Base-by-base conservation (phyloP, 2,113 vertebrate species). In the Cochlearius cochlearius region DNA sequence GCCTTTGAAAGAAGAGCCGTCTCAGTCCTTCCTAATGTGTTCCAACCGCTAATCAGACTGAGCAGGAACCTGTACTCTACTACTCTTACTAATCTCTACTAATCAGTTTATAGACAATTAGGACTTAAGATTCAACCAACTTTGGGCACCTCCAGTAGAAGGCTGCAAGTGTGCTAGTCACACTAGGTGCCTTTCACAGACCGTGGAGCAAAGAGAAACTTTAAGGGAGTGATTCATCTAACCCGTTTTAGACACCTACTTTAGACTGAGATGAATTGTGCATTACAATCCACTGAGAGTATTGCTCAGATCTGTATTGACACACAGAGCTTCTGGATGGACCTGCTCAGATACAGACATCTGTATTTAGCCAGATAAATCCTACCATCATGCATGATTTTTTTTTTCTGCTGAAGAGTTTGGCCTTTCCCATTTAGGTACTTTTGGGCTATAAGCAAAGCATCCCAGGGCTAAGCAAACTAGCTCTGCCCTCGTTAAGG, bases 141-240 rank as follows among this genome's bases (percentile, higher is more conserved):
- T 95, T 45, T 56, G 62, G 38, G 52, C 39, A 92, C 66, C 49
- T 93, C 81, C 60, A 89, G 30, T 17, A 85, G 56, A 64, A 32
- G 15, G 60, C 66, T 87, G 67, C 73, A 89, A 32, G 43, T 59
- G 43, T 56, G 19, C 43, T 43, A 49, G 80, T 91, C 93, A 87
- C 68, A 60, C 47, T 71, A 63, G 67, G 23, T 96, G 92, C 89
- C 89, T 95, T 94, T 94, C 92, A 90, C 58, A 85, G 86, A 47
- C 64, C 26, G 30, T 49, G 80, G 77, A 96, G 69, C 84, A 95
- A 92, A 93, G 15, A 93, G 87, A 92, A 95, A 64, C 9, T 85
- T 87, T 75, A 89, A 95, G 72, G 47, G 87, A 96, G 87, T 91
- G 91, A 93, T 97, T 95, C 84, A 96, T 97, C 94, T 96, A 91